These are phyloP conservation scores for Eupeodes latifasciatus DNA, from an alignment of 2,888 invertebrate species.

Conservation along the genomic window DNA sequence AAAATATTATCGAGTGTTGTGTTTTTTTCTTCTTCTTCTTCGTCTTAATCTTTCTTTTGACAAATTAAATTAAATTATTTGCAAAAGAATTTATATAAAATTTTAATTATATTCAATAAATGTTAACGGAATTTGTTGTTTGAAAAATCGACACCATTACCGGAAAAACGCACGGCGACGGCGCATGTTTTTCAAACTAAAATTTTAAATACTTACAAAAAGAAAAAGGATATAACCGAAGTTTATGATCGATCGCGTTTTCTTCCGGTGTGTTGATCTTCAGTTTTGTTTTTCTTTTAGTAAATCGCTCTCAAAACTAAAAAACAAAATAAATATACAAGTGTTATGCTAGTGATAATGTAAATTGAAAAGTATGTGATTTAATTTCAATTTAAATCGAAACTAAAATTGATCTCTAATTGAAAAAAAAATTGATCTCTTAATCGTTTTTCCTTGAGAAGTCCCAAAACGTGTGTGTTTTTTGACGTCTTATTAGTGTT, in stretches of 20 bases:
- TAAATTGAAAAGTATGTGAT: constrained; percentile 67
- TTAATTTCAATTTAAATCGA: no score
- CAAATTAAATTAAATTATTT: constrained; percentile 26
- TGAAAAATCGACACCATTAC: constrained; percentile 32
- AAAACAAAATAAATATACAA: constrained; percentile 23
- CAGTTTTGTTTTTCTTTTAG: constrained; percentile 42
- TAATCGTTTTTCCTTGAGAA: constrained; percentile 37
- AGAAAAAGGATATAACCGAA: constrained; percentile 56
- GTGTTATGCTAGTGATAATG: constrained; percentile 59
- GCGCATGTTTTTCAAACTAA: constrained; percentile 53
- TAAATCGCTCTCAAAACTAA: not conserved
- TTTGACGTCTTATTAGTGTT: not conserved
- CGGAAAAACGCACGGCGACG: constrained; percentile 30
- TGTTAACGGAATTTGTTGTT: constrained; percentile 45
- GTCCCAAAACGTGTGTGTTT: constrained; percentile 59
- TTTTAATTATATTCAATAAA: no score
- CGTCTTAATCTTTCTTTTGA: constrained; percentile 16
- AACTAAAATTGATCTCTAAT: not conserved
- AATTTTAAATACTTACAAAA: not conserved
- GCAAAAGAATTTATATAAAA: constrained; percentile 39
- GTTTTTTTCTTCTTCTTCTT: not conserved
- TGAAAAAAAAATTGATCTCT: constrained; percentile 13
- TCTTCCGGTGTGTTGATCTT: constrained; percentile 70
- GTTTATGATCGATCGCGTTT: constrained; percentile 65
- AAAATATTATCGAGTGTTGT: constrained; percentile 74